Evolutionary conservation across 2,888 invertebrate genomes (phyloP), one percentile per base, ranked within the genome.

Genomic region (Fragum whitleyi): DNA sequence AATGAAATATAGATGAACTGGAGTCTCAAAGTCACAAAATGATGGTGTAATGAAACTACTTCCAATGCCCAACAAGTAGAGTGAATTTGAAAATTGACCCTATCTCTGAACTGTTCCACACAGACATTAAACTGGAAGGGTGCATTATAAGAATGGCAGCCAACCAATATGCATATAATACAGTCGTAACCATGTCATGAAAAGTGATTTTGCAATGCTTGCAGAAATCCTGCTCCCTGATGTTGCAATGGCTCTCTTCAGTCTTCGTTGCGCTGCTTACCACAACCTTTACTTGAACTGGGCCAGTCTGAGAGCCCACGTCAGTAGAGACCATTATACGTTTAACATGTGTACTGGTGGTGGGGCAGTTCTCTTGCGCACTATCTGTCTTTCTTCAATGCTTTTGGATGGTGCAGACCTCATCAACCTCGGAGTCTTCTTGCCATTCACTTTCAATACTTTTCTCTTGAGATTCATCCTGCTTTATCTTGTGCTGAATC

Each of bases 151-250:
- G n/a, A n/a, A n/a, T n/a, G n/a, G 28, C 57, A 59, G 9, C 57
- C n/a, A n/a, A n/a, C n/a, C 57, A 21, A 59, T 59, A 11, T 59
- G 57, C 7, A 59, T 59, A 26, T 59, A 26, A 26, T 59, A 59
- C 57, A 59, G n/a, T n/a, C n/a, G n/a, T 59, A 6, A 26, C 16
- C 9, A 59, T 59, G 28, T 59, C 57, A 7, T 26, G 6, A 26
- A 26, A 59, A 3, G 6, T 5, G 57, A 59, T 59, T 26, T 26
- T 26, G 23, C 57, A 59, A 26, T 59, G 57, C 21, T 16, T 59
- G 28, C 57, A 59, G 11, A 59, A 59, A 26, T 7, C 21, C 6
- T 59, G 7, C 28, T 21, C 53, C 7, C 21, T 19, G 9, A 53
- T n/a, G 19, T 7, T 53, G n/a, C 53, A 7, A 53, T 21, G 21